Conservation (phyloP, 2,888 invertebrate genomes). For the Caenorhabditis uteleia region DNA sequence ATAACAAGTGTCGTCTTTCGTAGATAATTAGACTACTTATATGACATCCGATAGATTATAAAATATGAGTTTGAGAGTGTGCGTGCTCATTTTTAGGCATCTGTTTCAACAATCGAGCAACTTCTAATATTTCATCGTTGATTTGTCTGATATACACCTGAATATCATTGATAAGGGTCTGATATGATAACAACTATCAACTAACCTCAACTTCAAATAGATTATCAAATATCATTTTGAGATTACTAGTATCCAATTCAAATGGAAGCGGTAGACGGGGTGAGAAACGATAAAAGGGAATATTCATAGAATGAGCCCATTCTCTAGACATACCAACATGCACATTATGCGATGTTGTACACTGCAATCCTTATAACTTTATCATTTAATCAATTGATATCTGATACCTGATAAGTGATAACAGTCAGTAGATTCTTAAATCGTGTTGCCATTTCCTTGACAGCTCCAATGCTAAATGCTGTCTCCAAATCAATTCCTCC, state of each 20-base stretch:
- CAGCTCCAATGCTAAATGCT: no score
- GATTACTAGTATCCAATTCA: constrained; percentile 84
- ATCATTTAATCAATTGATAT: not conserved
- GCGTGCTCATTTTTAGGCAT: constrained; percentile 46
- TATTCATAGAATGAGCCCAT: constrained; percentile 86
- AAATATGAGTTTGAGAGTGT: no score
- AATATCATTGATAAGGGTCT: not conserved
- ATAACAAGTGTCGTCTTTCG: no score
- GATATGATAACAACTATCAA: not conserved
- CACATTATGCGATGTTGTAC: constrained; percentile 45
- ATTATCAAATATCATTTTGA: constrained; percentile 33
- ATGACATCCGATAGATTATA: no score
- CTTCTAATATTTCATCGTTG: constrained; percentile 25
- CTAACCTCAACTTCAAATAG: constrained; percentile 41
- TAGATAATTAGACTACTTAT: no score
- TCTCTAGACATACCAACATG: constrained; percentile 86
- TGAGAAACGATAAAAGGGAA: constrained; percentile 82
- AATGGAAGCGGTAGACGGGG: constrained; percentile 86
- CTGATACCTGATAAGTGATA: not conserved
- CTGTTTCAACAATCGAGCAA: constrained; percentile 37
- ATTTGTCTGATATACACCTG: constrained; percentile 40
- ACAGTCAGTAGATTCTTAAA: no score
- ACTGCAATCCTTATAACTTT: constrained; percentile 17
- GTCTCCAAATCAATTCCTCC: constrained; percentile 4
- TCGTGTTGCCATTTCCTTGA: no score